Evolutionary conservation across 2,888 invertebrate genomes (phyloP).

Genomic region (Nemurella pictetii): DNA sequence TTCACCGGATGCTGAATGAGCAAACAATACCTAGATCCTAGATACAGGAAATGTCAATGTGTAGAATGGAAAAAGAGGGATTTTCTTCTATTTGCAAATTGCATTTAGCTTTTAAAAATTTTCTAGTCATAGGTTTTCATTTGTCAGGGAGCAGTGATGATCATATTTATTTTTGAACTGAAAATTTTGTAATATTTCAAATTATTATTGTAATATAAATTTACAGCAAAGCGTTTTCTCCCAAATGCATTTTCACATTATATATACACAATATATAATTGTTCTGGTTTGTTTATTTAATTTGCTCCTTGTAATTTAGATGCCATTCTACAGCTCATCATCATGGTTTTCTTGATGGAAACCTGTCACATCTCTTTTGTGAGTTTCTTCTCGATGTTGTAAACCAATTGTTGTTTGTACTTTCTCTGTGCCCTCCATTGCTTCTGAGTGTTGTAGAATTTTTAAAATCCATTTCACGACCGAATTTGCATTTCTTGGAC

Average conservation of each 20-base stretch:
- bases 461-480: constrained; percentile 89
- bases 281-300: background rate
- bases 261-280: background rate
- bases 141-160: background rate
- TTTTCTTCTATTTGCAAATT: background rate
- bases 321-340: constrained; percentile 66
- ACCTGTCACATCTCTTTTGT: constrained; percentile 84
- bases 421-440: background rate
- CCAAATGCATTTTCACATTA: background rate
- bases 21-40: background rate
- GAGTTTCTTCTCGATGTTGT: constrained; percentile 73
- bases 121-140: background rate
- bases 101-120: background rate
- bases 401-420: background rate
- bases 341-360: constrained; percentile 66
- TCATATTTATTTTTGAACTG: background rate
- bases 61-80: background rate
- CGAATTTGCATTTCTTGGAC: constrained; percentile 85
- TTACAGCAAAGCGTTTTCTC: background rate
- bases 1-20: constrained; percentile 38
- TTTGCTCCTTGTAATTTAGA: background rate
- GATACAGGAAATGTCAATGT: too few relatives aligned
- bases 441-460: constrained; percentile 60
- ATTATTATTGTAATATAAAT: background rate
- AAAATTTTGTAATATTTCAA: background rate